These are phyloP conservation scores for Atethmia centrago DNA, from an alignment of 2,888 invertebrate genomes.

Conservation along the genomic window DNA sequence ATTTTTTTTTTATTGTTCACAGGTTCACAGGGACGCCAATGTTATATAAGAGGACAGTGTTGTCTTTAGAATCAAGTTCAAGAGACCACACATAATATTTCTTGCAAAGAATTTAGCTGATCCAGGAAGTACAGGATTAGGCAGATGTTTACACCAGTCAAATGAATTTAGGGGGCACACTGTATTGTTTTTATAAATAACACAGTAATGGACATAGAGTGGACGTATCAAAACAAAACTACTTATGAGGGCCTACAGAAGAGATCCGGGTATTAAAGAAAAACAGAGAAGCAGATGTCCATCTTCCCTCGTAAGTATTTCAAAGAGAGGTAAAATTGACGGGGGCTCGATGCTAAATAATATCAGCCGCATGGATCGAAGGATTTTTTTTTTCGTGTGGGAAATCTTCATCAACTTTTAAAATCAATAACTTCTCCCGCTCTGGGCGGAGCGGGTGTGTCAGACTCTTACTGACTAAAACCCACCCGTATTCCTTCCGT, in stretches of 20 bases:
- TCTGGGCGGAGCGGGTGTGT: no score
- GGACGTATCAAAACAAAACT: conserved; percentile 55
- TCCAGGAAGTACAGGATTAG: conserved; percentile 31
- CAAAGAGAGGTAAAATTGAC: conserved; percentile 8
- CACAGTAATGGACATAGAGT: conserved; percentile 47
- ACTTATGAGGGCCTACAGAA: conserved; percentile 35
- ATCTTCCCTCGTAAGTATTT: conserved; percentile 31
- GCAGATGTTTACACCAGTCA: conserved; percentile 37
- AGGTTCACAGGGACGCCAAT: neutral
- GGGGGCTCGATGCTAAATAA: no score
- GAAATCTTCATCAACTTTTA: no score
- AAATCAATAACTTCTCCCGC: no score
- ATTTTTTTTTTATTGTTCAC: no score
- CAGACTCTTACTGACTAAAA: no score
- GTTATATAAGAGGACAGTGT: neutral
- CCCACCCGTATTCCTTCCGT: no score
- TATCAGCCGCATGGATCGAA: no score
- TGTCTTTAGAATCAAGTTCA: neutral
- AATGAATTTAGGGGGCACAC: conserved; percentile 10
- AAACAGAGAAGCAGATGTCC: conserved; percentile 53
- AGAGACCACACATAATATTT: neutral
- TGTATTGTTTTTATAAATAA: conserved; percentile 58
- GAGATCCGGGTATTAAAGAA: conserved; percentile 52
- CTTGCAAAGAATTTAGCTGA: neutral
- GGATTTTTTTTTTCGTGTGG: no score